Evolutionary conservation across 2,113 vertebrate genomes (phyloP), one percentile per base, ranked within the genome.

Genomic region (Prolemur simus): DNA sequence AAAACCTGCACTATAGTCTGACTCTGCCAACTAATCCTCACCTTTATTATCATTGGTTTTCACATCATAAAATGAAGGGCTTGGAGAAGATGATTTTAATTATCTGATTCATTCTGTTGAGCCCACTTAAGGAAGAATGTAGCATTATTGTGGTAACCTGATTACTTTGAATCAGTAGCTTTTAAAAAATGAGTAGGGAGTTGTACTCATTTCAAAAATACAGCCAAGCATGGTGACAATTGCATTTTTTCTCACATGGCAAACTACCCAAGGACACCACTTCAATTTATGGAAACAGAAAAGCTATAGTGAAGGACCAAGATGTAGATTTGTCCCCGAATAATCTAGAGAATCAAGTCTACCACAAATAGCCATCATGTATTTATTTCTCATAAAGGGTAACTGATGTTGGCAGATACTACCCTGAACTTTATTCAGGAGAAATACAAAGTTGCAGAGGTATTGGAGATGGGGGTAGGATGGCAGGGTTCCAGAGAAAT

Each of bases 401-500:
- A 15, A 64, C 58, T 69, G 27, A 17, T 39, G 64, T 9, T 66
- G 39, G 49, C 77, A 91, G 83, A 27, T 87, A 54, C 23, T 63
- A 77, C 34, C 45, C 60, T 85, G 56, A 71, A 37, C 56, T 73
- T 2, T 20, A 29, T 21, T 93, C 49, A 15, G 73, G 34, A 91
- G 69, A 83, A 78, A 52, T 27, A 83, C 56, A 73, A 71, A 1
- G 0, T 27, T 3, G 0, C 60, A 91, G 66, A 88, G 95, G 45
- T 2, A 0, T 17, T 12, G 68, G 68, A 3, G 34, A 54, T 54
- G 77, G 77, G 74, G 17, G 64, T 66, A 14, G 87, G 90, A 49
- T 49, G 11, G 89, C 85, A 89, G 89, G 92, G 91, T 96, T 97
- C 58, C 49, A 94, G 94, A 96, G 92, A 97, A 91, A 0, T 0